Base-by-base conservation (phyloP, 2,113 vertebrate species). In the Salvelinus sp. region DNA sequence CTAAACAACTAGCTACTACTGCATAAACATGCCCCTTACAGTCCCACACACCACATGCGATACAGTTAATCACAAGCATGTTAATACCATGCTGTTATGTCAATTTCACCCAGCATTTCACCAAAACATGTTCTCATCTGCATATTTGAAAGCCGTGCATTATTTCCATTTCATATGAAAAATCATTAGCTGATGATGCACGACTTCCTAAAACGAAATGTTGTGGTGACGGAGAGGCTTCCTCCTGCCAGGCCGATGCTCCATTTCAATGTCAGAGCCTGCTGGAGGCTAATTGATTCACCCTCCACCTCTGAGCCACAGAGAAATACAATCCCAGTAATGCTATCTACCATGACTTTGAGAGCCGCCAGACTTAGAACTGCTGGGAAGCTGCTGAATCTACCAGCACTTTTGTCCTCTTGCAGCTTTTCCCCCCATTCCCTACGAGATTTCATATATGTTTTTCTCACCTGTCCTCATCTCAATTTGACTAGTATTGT, bases 241-340 rank as follows among this genome's bases (percentile, higher is more conserved):
- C 92, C 92, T 92, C 88, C 88, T 87, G 79, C 79, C 79, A 73
- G 84, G 73, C 83, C 87, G 87, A 54, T 89, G 90, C 76, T 95
- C 92, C 92, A 92, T 91, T 95, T 98, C 96, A 98, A 98, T 97
- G 97, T 98, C 97, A 95, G 88, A 90, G 88, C 83, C 88, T 91
- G 85, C 90, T 89, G 88, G 90, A 88, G 85, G 91, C 93, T 96
- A 96, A 97, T 96, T 96, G 95, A 97, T 96, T 95, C 93, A 91
- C 82, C 79, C 88, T 92, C 88, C 90, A 82, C 94, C 79, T 82
- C 91, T 86, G 87, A 91, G 88, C 89, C 90, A 85, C 88, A 89
- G 86, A 92, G 89, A 91, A 90, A 93, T 85, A 91, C 91, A 93
- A 88, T 90, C 89, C 82, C 84, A 75, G 87, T 94, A 93, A 94